Conservation (phyloP, 2,113 vertebrate species). For the Macrotus californicus region DNA sequence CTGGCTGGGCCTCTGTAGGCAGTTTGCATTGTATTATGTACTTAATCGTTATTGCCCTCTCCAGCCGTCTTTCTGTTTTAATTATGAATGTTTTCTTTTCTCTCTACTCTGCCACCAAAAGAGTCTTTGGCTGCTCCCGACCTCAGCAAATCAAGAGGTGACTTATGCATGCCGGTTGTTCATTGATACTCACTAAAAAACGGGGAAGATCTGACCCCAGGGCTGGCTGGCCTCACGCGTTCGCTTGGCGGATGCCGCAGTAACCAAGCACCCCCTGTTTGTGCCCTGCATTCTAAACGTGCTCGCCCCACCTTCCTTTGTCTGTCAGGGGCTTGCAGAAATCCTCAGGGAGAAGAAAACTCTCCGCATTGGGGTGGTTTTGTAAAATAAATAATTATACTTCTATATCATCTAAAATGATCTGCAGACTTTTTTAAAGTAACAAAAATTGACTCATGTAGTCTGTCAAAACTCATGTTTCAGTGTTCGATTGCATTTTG, state of each 20-base stretch:
- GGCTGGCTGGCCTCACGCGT: conserved; percentile 53
- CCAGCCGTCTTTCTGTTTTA: conserved; percentile 73
- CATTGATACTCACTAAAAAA: conserved; percentile 71
- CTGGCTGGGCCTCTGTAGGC: not conserved
- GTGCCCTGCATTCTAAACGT: not conserved
- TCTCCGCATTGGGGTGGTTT: not conserved
- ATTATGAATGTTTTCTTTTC: conserved; percentile 85
- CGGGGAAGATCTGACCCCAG: conserved; percentile 43
- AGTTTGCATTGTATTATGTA: not conserved
- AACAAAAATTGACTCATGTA: not conserved
- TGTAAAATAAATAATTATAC: not conserved
- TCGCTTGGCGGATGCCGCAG: conserved; percentile 58
- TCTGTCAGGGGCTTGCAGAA: not conserved
- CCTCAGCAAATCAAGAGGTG: conserved; percentile 99
- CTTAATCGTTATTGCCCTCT: conserved; percentile 65
- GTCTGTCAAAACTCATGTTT: not conserved
- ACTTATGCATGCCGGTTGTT: conserved; percentile 86
- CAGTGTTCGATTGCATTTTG: conserved; percentile 1
- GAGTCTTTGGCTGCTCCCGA: conserved; percentile 99
- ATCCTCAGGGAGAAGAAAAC: not conserved
- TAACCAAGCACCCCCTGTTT: not conserved
- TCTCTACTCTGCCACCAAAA: conserved; percentile 87
- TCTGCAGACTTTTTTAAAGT: not conserved
- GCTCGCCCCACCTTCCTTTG: not conserved
- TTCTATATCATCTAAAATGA: not conserved